Percentiles rank a stretch among this genome's conserved stretches.
Evolutionary conservation across 2,797 vertebrate genomes (phyloP).

Genomic region (Aulostomus chinensis): DNA sequence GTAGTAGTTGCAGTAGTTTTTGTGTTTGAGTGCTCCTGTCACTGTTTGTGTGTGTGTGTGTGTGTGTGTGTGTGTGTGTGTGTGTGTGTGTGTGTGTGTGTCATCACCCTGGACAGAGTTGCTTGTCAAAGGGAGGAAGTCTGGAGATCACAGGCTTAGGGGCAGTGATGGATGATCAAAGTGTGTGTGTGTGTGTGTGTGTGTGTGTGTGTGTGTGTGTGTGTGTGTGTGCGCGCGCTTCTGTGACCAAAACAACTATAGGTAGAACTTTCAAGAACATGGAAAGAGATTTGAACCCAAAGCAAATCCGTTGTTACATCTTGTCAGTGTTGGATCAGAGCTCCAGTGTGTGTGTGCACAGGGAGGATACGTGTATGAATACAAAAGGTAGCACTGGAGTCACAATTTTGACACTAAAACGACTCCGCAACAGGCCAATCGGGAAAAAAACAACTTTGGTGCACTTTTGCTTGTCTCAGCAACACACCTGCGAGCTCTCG

Average conservation of each 20-base stretch:
- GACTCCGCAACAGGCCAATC: too few relatives aligned
- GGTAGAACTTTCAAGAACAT: conserved; percentile 11
- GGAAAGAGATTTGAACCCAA: too few relatives aligned
- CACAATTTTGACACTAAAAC: too few relatives aligned
- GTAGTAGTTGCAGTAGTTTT: too few relatives aligned
- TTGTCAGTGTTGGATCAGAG: neutral
- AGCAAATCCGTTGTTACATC: neutral
- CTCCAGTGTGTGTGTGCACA: neutral
- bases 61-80: conserved; percentile 11
- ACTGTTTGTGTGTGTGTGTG: conserved; percentile 16
- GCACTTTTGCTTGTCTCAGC: too few relatives aligned
- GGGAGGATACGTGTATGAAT: neutral
- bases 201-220: neutral
- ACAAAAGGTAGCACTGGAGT: too few relatives aligned
- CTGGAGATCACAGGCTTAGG: conserved; percentile 18
- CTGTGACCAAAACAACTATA: neutral
- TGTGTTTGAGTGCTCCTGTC: too few relatives aligned
- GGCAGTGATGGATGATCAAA: conserved; percentile 20
- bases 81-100: conserved; percentile 19
- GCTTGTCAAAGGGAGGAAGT: conserved; percentile 55
- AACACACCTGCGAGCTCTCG: too few relatives aligned
- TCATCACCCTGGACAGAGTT: conserved; percentile 33
- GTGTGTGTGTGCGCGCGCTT: neutral
- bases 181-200: conserved; percentile 4
- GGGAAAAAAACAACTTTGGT: too few relatives aligned